These are phyloP conservation scores for Conus ventricosus DNA, from an alignment of 1,140 invertebrate species.

Conservation along the genomic window DNA sequence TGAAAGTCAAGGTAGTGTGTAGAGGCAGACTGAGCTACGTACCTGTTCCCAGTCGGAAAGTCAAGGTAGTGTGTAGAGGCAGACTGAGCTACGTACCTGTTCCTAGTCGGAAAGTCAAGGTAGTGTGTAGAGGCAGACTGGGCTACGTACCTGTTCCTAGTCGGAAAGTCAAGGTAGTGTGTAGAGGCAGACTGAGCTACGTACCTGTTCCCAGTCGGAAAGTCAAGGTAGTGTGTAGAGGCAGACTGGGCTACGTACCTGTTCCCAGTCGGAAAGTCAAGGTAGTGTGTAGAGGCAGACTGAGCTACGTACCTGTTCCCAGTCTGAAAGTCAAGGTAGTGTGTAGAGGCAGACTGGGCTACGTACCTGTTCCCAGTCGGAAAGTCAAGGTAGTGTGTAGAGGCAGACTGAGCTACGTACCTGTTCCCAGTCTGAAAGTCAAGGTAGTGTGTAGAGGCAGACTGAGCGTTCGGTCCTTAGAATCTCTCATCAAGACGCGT, in stretches of 20 bases:
- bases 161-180: background rate
- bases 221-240: background rate
- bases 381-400: background rate
- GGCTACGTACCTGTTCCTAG: background rate
- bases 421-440: background rate
- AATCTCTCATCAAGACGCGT: conserved; percentile 15
- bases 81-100: background rate
- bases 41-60: background rate
- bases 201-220: background rate
- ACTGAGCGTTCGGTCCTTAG: background rate
- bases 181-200: background rate
- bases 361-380: background rate
- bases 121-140: background rate
- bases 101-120: background rate
- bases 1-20: background rate
- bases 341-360: background rate
- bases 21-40: background rate
- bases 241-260: background rate
- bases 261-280: background rate
- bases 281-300: background rate
- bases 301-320: background rate
- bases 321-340: background rate
- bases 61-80: background rate
- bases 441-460: background rate
- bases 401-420: background rate